Evolutionary conservation across 35 echinoderm and acorn worm species (phyloP).

Genomic region (Apostichopus californicus): DNA sequence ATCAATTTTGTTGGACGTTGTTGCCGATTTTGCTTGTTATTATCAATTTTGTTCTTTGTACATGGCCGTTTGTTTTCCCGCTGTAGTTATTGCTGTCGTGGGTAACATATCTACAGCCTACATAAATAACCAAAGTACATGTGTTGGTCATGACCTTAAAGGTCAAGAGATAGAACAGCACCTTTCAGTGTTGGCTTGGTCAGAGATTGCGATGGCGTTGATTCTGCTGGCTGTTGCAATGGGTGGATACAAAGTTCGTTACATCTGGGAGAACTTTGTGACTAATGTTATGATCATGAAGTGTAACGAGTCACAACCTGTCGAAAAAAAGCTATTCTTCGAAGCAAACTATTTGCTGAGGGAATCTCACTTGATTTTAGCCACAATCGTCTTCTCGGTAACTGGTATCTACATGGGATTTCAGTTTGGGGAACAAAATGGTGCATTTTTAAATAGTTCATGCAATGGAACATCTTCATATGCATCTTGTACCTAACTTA

Average conservation of each 20-base stretch:
- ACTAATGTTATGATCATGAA: background rate
- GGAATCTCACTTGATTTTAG: background rate
- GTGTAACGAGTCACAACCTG: background rate
- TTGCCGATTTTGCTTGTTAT: background rate
- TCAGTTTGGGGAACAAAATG: background rate
- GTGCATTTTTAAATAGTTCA: background rate
- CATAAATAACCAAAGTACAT: background rate
- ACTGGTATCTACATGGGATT: constrained; percentile 8
- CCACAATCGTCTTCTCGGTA: background rate
- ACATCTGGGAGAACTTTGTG: constrained; percentile 11
- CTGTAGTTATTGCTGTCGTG: background rate
- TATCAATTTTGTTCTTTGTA: background rate
- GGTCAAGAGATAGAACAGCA: background rate
- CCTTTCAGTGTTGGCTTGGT: background rate
- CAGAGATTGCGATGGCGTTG: background rate
- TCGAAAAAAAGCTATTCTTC: background rate
- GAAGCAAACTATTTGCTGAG: background rate
- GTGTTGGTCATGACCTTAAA: background rate
- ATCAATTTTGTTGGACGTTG: background rate
- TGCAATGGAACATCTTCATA: background rate
- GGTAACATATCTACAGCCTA: background rate
- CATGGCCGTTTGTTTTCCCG: background rate
- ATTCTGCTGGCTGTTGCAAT: background rate
- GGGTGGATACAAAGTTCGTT: background rate
- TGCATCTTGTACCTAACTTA: no score